These are phyloP conservation scores for Sclerurus mexicanus DNA, from an alignment of 2,113 vertebrate genomes.

Conservation along the genomic window DNA sequence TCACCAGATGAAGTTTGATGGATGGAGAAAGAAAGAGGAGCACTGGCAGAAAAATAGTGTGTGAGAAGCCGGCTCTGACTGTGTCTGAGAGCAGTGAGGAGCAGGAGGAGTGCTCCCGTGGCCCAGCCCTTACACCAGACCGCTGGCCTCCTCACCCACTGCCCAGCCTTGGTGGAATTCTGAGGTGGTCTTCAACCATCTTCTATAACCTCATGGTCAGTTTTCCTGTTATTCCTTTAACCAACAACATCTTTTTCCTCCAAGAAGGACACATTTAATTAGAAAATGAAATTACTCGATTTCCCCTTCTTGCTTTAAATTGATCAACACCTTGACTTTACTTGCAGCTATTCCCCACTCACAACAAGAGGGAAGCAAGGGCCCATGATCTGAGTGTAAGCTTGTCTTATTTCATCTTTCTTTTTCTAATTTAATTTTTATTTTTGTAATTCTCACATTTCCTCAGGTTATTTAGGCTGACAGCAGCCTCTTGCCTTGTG, in stretches of 20 bases:
- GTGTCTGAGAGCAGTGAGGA: background rate
- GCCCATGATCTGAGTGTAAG: background rate
- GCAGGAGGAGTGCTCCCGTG: background rate
- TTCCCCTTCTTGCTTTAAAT: background rate
- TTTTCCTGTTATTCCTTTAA: background rate
- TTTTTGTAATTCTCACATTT: background rate
- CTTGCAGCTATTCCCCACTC: background rate
- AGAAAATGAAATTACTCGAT: background rate
- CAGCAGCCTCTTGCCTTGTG: background rate
- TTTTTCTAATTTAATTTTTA: background rate
- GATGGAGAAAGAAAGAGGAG: background rate
- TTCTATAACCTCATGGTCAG: background rate
- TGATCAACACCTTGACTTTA: background rate
- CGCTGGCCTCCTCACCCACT: background rate
- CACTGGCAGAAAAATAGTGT: rapidly evolving
- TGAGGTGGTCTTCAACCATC: background rate
- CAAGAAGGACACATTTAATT: background rate
- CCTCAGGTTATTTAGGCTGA: background rate
- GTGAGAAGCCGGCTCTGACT: background rate
- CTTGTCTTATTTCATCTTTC: background rate
- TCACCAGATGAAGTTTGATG: background rate
- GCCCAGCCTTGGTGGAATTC: background rate
- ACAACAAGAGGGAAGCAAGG: background rate
- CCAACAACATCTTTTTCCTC: background rate
- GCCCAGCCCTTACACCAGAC: background rate